Evolutionary conservation across 2,888 invertebrate genomes (phyloP).

Genomic region (Frankliniella fusca): DNA sequence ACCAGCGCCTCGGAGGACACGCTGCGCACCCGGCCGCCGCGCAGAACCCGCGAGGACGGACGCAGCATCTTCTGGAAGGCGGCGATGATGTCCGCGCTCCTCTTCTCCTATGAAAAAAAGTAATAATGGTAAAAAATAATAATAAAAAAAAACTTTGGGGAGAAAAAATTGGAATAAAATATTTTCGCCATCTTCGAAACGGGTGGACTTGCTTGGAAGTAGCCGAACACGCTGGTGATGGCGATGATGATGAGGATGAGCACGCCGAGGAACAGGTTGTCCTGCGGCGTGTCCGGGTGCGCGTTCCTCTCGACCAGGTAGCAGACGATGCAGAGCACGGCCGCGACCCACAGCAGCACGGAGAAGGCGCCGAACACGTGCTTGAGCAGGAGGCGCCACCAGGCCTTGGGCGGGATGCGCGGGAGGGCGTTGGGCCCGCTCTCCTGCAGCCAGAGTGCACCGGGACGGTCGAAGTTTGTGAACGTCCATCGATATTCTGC

Average conservation of each 20-base stretch:
- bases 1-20: background rate
- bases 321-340: conserved; percentile 50
- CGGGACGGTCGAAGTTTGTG: too few relatives aligned
- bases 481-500: too few relatives aligned
- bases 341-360: conserved; percentile 52
- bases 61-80: conserved; percentile 11
- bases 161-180: too few relatives aligned
- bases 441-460: conserved; percentile 37
- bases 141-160: too few relatives aligned
- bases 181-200: too few relatives aligned
- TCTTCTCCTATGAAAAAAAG: background rate
- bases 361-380: conserved; percentile 55
- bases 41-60: background rate
- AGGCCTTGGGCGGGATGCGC: conserved; percentile 52
- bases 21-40: conserved; percentile 9
- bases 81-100: conserved; percentile 15
- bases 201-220: background rate
- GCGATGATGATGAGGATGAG: conserved; percentile 12
- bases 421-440: conserved; percentile 50
- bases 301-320: conserved; percentile 45
- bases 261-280: conserved; percentile 44
- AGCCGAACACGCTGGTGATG: conserved; percentile 13
- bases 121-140: too few relatives aligned
- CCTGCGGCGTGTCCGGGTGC: conserved; percentile 49
- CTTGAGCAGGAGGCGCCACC: conserved; percentile 54